Percentiles rank a stretch among this genome's conserved stretches.
These are phyloP conservation scores for Steinernema feltiae DNA, from an alignment of 1,140 invertebrate genomes.

Conservation along the genomic window DNA sequence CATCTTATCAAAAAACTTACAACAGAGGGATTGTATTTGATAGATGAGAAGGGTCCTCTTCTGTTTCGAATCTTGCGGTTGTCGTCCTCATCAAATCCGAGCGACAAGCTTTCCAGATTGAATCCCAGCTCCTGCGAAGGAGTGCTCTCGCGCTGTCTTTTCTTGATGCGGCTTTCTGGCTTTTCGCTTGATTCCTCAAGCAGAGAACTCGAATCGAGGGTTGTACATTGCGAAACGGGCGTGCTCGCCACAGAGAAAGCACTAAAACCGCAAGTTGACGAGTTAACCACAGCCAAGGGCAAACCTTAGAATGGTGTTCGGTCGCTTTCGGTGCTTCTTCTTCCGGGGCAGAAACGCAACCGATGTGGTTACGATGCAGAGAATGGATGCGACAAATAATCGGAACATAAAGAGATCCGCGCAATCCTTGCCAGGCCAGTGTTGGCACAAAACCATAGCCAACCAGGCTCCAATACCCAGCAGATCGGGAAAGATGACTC, in stretches of 20 bases:
- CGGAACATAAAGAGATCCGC: not conserved
- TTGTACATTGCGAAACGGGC: not conserved
- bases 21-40: not conserved
- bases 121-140: not conserved
- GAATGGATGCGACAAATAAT: not conserved
- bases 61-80: not conserved
- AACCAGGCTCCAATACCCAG: not conserved
- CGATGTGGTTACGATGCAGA: not conserved
- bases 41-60: not conserved
- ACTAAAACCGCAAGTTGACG: not conserved
- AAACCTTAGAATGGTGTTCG: not conserved
- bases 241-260: not conserved
- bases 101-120: not conserved
- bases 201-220: not conserved
- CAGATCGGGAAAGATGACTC: not conserved
- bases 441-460: not conserved
- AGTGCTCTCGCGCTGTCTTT: not conserved
- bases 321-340: not conserved
- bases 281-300: not conserved
- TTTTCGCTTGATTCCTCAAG: not conserved
- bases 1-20: not conserved
- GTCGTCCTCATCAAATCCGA: not conserved
- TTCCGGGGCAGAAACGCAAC: not conserved
- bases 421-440: not conserved
- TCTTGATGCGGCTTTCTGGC: not conserved